These are phyloP conservation scores for Scaptomyza cyrtandrae DNA, from an alignment of 2,888 invertebrate species.

Conservation along the genomic window DNA sequence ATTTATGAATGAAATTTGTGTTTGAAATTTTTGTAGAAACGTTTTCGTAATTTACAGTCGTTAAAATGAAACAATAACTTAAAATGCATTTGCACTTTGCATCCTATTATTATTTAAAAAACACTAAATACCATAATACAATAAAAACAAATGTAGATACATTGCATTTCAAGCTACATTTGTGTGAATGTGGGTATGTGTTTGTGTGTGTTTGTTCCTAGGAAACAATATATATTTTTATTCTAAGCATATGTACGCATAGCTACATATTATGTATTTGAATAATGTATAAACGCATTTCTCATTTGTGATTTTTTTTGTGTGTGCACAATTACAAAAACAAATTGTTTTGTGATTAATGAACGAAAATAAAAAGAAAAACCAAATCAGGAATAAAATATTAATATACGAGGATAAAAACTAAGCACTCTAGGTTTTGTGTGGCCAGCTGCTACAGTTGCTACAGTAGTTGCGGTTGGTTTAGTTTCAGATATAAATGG, in stretches of 20 bases:
- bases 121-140: conserved; percentile 22
- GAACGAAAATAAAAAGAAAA: not conserved
- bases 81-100: conserved; percentile 47
- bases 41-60: conserved; percentile 42
- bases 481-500: conserved; percentile 77
- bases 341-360: conserved; percentile 29
- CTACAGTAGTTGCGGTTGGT: not conserved
- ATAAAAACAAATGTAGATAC: conserved; percentile 58
- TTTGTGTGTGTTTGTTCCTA: too few species aligned
- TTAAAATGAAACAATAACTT: conserved; percentile 35
- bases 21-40: conserved; percentile 8
- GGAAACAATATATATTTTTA: conserved; percentile 20
- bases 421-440: conserved; percentile 39
- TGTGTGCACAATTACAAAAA: conserved; percentile 21
- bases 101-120: conserved; percentile 21
- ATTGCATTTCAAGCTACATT: conserved; percentile 56
- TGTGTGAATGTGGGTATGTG: conserved; percentile 8
- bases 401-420: conserved; percentile 18
- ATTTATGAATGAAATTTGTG: conserved; percentile 27
- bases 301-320: conserved; percentile 18
- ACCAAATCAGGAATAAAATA: conserved; percentile 28
- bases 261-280: conserved; percentile 21
- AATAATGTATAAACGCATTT: conserved; percentile 16
- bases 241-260: conserved; percentile 29
- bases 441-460: conserved; percentile 8